Evolutionary conservation across 2,797 vertebrate species (phyloP), one percentile per base, ranked within the genome.

Genomic region (Dicrostonyx torquatus): DNA sequence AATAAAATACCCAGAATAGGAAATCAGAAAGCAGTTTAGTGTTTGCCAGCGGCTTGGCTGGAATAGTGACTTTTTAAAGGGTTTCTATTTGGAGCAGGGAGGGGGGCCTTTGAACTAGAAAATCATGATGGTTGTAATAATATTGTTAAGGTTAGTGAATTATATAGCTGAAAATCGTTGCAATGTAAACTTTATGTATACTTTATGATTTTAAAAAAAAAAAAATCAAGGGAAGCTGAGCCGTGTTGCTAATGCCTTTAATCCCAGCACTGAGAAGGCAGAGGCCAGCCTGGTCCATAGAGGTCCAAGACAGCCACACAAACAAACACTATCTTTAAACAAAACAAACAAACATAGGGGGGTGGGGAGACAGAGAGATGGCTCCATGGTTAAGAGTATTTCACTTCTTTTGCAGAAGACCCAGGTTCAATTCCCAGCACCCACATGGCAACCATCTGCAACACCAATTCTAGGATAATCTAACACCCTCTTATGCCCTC

Each of bases 181-280:
- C 13, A 89, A 55, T 34, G 50, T 48, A 80, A 91, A 84, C 77
- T 87, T 91, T 91, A 70, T n/a, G 26, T 64, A 31, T 87, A 73
- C 90, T 77, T 94, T 78, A 94, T 24, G 75, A 91, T 89, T 72
- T 45, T 89, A 89, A 80, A 80, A 58, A 60, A n/a, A 79, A 79
- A 53, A 78, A 58, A 29, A 62, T 34, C 29, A 45, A 40, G 9
- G 40, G 29, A 45, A 83, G 10, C 40, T 13, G 10, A 43, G 17
- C 1, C 40, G 40, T 83, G 26, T 83, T 45, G 40, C 60, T 62
- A 31, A 43, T 7, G 17, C 37, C 37, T 82, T 82, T 62, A 62
- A 82, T 82, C 37, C 55, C 37, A 43, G 79, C 40, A 64, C 80
- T 34, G 26, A 64, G 37, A 5, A 13, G 26, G 10, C 15, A 45